A percentile compares a stretch with the other conserved stretches of the same genome.
phyloP scores from a whole-genome alignment of 2,113 vertebrate genomes.

The Suricata suricatta region DNA sequence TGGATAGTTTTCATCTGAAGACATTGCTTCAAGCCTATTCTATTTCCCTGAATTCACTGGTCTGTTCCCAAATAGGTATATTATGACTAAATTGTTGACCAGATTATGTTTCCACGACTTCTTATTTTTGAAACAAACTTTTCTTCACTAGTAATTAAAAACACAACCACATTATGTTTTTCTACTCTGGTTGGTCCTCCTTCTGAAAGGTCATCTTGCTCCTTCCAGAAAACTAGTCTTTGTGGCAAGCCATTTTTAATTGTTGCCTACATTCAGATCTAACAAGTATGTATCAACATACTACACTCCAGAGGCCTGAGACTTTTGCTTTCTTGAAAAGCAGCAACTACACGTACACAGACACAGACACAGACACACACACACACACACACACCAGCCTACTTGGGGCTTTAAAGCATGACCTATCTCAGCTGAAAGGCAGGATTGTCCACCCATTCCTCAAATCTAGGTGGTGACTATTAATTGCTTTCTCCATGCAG shows the following conservation, averaged over 20 bases:
- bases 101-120: background rate
- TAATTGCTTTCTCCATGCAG: background rate
- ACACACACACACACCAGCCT: background rate
- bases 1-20: background rate
- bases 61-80: background rate
- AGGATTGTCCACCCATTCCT: background rate
- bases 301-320: background rate
- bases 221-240: background rate
- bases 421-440: background rate
- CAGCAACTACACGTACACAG: background rate
- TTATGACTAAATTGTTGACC: background rate
- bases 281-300: background rate
- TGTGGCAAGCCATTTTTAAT: background rate
- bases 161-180: background rate
- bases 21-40: background rate
- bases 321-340: background rate
- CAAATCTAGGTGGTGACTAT: background rate
- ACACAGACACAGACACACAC: background rate
- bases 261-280: background rate
- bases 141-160: background rate
- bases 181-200: background rate
- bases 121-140: background rate
- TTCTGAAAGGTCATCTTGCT: no score
- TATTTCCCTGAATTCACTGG: background rate
- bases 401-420: background rate